Evolutionary conservation across 2,113 vertebrate species (phyloP).

Genomic region (Tragelaphus scriptus): DNA sequence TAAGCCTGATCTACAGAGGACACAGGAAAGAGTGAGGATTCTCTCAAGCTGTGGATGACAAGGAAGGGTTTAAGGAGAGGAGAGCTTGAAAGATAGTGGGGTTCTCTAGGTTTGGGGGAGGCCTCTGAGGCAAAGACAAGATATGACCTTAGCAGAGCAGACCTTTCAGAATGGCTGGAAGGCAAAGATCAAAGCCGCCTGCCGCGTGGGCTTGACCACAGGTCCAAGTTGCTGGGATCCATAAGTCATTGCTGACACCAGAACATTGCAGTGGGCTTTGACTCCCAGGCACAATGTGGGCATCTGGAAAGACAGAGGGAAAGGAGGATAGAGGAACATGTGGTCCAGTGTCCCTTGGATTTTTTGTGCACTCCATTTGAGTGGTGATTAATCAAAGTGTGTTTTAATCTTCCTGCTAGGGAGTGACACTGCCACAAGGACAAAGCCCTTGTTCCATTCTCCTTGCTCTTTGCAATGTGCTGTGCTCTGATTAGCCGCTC

Average conservation of each 20-base stretch:
- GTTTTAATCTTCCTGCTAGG: background rate
- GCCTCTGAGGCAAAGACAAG: background rate
- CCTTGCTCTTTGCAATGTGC: background rate
- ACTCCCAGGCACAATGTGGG: background rate
- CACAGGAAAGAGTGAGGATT: background rate
- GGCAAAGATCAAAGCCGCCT: background rate
- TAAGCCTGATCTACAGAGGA: background rate
- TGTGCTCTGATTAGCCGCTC: background rate
- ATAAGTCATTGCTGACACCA: background rate
- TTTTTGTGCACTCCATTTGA: background rate
- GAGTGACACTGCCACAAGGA: background rate
- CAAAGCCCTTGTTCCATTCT: background rate
- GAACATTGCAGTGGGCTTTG: background rate
- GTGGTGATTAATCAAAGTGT: background rate
- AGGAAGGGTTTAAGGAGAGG: background rate
- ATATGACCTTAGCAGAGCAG: background rate
- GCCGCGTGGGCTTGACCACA: rapidly evolving
- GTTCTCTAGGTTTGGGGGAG: background rate
- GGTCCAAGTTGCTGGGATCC: background rate
- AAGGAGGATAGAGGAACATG: background rate
- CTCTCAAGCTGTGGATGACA: background rate
- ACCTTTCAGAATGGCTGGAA: background rate
- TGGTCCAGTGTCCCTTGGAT: background rate
- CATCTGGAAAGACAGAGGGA: background rate
- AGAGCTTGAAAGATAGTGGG: background rate